Percentiles rank a stretch among this genome's conserved stretches.
Conservation (phyloP, 1,140 invertebrate genomes). For the Megalopta genalis region DNA sequence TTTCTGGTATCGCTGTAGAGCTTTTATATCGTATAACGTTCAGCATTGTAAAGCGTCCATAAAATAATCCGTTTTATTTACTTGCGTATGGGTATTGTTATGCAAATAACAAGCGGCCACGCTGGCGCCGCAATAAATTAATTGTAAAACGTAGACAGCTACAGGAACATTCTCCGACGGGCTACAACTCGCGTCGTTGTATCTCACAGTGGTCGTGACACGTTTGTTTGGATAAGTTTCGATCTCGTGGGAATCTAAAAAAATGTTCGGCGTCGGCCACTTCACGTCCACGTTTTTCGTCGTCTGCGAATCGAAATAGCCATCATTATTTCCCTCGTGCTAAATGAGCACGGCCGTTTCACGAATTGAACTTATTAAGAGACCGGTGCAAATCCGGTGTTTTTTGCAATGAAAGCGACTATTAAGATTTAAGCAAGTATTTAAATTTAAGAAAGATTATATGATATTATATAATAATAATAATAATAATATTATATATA, state of each 20-base stretch:
- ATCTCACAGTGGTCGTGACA: conserved; percentile 86
- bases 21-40: no score
- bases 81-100: conserved; percentile 74
- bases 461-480: no score
- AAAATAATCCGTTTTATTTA: conserved; percentile 40
- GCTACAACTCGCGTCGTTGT: conserved; percentile 85
- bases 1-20: no score
- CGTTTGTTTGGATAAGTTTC: conserved; percentile 88
- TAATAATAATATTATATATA: no score
- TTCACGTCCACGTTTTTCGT: conserved; percentile 86
- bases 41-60: no score
- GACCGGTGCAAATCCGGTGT: no score
- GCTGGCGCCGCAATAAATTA: conserved; percentile 86
- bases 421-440: no score
- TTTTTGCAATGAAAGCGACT: no score
- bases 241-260: conserved; percentile 86
- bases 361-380: no score
- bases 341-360: neutral
- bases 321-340: neutral
- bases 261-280: conserved; percentile 87
- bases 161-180: conserved; percentile 79
- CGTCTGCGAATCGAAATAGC: conserved; percentile 66
- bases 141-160: conserved; percentile 82
- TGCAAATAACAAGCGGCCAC: conserved; percentile 75
- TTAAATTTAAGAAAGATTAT: no score